These are phyloP conservation scores for Capra hircus DNA, from an alignment of 2,113 vertebrate species.

Conservation along the genomic window DNA sequence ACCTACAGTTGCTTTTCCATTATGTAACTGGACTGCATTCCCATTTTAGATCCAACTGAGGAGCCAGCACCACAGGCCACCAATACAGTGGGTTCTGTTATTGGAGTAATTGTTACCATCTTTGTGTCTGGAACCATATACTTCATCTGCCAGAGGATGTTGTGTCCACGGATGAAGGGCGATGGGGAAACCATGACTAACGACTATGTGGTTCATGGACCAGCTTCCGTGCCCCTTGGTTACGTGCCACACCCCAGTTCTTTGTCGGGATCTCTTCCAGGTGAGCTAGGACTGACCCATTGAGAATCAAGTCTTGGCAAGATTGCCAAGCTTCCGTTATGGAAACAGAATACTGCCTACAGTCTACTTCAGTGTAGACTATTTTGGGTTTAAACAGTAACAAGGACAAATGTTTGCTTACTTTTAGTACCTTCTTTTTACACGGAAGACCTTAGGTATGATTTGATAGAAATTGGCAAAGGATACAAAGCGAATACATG, in stretches of 20 bases:
- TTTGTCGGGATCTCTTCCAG: conserved; percentile 93
- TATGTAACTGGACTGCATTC: neutral
- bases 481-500: neutral
- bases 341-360: neutral
- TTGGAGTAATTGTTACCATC: conserved; percentile 93
- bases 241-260: conserved; percentile 95
- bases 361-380: neutral
- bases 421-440: neutral
- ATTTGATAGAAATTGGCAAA: neutral
- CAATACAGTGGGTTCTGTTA: conserved; percentile 94
- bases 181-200: conserved; percentile 95
- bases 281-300: conserved; percentile 73
- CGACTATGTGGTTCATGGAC: conserved; percentile 94
- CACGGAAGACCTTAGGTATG: neutral
- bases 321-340: neutral
- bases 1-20: neutral
- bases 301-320: neutral
- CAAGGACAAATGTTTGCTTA: neutral
- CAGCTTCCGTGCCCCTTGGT: conserved; percentile 92
- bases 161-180: conserved; percentile 97
- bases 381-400: neutral
- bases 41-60: conserved; percentile 88
- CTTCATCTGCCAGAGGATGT: conserved; percentile 95
- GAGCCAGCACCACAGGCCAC: conserved; percentile 91
- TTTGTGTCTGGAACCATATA: conserved; percentile 95